Conservation (phyloP, 2,888 invertebrate species). For the Cremastinae sp. region DNA sequence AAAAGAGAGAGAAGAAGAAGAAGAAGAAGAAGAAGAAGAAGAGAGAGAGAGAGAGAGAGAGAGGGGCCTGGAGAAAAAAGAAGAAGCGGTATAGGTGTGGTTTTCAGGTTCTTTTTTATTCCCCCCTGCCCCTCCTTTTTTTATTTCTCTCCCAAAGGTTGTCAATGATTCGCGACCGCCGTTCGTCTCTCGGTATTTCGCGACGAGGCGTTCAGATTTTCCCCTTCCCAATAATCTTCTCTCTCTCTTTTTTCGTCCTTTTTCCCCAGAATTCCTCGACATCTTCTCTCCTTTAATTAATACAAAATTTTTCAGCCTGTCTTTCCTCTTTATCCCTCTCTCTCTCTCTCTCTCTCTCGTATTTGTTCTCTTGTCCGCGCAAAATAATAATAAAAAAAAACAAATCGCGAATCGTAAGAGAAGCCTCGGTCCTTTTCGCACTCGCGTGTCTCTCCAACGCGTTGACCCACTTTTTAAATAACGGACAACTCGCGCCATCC, state of each 20-base stretch:
- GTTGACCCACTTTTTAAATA: conserved; percentile 55
- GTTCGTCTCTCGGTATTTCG: conserved; percentile 17
- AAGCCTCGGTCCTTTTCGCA: background rate
- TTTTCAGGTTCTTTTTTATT: conserved; percentile 19
- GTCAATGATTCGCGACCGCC: conserved; percentile 12
- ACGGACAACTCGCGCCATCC: conserved; percentile 43
- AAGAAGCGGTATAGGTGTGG: no score
- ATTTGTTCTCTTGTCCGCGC: no score
- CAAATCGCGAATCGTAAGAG: conserved; percentile 24
- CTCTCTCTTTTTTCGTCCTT: background rate
- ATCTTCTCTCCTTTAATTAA: conserved; percentile 54
- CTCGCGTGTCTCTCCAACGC: conserved; percentile 32
- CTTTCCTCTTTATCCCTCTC: conserved; percentile 4
- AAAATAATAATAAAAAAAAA: no score
- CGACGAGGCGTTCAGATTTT: conserved; percentile 6
- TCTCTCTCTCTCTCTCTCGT: no score
- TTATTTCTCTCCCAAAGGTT: no score
- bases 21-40: no score
- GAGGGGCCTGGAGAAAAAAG: no score
- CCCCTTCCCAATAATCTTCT: conserved; percentile 9
- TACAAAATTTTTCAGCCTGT: conserved; percentile 26
- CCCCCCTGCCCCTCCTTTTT: background rate
- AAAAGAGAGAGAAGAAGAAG: conserved; percentile 13
- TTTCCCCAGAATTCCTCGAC: no score
- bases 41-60: no score